A percentile compares a stretch with the other conserved stretches of the same genome.
Evolutionary conservation across 2,888 invertebrate genomes (phyloP).

Genomic region (Blastobasis adustella): DNA sequence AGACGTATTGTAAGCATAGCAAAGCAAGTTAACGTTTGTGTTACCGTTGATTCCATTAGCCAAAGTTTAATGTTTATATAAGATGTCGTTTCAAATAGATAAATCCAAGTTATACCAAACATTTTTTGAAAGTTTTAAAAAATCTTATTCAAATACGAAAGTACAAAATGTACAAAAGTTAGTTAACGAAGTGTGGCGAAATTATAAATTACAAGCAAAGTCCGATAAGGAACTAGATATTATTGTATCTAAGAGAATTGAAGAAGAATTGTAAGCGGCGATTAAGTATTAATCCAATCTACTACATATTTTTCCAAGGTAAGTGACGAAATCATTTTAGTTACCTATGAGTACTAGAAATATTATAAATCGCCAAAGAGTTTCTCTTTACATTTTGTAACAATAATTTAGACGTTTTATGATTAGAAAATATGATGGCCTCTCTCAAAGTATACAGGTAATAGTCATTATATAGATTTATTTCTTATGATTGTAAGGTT

Average conservation of each 20-base stretch:
- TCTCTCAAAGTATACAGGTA: too few species aligned
- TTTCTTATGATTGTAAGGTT: too few species aligned
- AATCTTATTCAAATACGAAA: slow-evolving; percentile 18
- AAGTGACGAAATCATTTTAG: slow-evolving; percentile 23
- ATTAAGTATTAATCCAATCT: too few species aligned
- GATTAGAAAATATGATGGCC: too few species aligned
- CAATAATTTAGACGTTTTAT: too few species aligned
- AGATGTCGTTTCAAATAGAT: slow-evolving; percentile 16
- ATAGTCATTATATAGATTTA: too few species aligned
- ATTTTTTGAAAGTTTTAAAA: slow-evolving; percentile 4
- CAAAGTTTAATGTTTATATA: too few species aligned
- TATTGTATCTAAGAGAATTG: slow-evolving; percentile 18
- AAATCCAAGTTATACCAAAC: slow-evolving; percentile 19
- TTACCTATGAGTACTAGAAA: too few species aligned
- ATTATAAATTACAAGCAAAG: slow-evolving; percentile 19
- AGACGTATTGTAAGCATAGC: slow-evolving; percentile 10
- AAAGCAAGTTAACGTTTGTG: slow-evolving; percentile 9
- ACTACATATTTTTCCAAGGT: too few species aligned
- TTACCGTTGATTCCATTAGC: slow-evolving; percentile 8
- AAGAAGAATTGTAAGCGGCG: too few species aligned
- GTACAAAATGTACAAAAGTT: slow-evolving; percentile 19
- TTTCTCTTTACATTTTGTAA: too few species aligned
- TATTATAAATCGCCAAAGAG: too few species aligned
- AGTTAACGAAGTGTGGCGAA: slow-evolving; percentile 18
- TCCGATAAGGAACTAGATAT: slow-evolving; percentile 17